phyloP scores from a whole-genome alignment of 2,888 invertebrate species.

The Bugula neritina region DNA sequence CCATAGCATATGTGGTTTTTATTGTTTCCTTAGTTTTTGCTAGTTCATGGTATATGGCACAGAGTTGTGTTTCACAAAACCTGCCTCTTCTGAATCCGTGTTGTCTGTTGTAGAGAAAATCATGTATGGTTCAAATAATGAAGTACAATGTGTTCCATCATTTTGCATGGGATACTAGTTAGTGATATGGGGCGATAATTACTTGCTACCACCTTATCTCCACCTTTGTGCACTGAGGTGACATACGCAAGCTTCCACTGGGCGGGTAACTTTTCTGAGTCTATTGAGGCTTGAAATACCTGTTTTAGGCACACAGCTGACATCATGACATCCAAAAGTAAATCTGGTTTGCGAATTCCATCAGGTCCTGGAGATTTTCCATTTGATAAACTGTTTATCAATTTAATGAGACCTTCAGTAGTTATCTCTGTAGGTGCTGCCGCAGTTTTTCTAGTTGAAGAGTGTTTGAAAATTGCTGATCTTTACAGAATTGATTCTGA shows the following conservation, averaged over 20 bases:
- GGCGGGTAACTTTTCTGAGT: neutral
- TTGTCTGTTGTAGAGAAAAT: neutral
- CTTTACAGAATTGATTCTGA: neutral
- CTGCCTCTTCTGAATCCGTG: neutral
- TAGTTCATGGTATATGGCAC: neutral
- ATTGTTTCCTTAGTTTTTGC: neutral
- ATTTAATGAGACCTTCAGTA: neutral
- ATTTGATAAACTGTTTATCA: neutral
- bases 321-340: neutral
- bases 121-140: too few relatives aligned
- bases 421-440: neutral
- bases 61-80: neutral
- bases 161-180: neutral
- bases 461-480: neutral
- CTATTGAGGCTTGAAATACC: neutral
- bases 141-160: neutral
- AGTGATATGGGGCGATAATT: neutral
- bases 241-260: neutral
- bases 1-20: neutral
- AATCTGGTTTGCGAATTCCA: slow-evolving; percentile 1
- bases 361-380: neutral
- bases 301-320: neutral
- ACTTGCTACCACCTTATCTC: neutral
- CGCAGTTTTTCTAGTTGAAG: neutral
- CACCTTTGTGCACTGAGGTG: neutral